A percentile compares a stretch with the other conserved stretches of the same genome.
Conservation (phyloP, 2,797 vertebrate species). For the Cichlasoma orientale region DNA sequence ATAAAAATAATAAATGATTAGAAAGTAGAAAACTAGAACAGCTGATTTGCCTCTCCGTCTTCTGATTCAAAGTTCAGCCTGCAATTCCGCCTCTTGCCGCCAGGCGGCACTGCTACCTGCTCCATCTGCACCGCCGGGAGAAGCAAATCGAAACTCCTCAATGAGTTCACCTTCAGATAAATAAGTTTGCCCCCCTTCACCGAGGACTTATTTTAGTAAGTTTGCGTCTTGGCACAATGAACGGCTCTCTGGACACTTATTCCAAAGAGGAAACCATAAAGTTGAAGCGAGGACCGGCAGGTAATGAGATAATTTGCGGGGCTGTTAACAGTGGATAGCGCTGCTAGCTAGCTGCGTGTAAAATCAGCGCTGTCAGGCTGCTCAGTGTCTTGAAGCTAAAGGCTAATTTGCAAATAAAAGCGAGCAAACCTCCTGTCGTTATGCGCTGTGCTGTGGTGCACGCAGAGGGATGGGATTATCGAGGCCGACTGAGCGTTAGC, state of each 20-base stretch:
- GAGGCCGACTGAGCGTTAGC: fast-evolving
- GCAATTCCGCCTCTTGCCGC: constrained; percentile 18
- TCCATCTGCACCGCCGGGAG: background rate
- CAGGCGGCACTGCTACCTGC: constrained; percentile 51
- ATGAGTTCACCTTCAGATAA: constrained; percentile 74
- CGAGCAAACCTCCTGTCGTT: fast-evolving
- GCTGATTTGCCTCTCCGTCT: background rate
- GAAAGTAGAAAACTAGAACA: no score
- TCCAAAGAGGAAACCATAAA: constrained; percentile 56
- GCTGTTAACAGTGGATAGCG: background rate
- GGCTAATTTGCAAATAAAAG: constrained; percentile 34
- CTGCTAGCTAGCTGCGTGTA: constrained; percentile 40
- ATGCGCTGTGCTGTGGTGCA: fast-evolving
- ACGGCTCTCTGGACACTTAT: constrained; percentile 66
- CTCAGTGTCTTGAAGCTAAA: constrained; percentile 33
- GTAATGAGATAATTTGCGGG: constrained; percentile 47
- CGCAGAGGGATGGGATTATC: fast-evolving
- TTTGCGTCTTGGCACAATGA: constrained; percentile 62
- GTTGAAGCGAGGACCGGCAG: constrained; percentile 77
- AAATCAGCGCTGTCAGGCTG: constrained; percentile 15
- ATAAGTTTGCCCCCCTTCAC: constrained; percentile 34
- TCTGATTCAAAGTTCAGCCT: constrained; percentile 19
- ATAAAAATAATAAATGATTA: no score
- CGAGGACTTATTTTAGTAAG: background rate
- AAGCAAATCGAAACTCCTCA: constrained; percentile 64